A percentile compares a stretch with the other conserved stretches of the same genome.
phyloP scores from a whole-genome alignment of 1,140 invertebrate genomes.

The Tetramorium simillimum region DNA sequence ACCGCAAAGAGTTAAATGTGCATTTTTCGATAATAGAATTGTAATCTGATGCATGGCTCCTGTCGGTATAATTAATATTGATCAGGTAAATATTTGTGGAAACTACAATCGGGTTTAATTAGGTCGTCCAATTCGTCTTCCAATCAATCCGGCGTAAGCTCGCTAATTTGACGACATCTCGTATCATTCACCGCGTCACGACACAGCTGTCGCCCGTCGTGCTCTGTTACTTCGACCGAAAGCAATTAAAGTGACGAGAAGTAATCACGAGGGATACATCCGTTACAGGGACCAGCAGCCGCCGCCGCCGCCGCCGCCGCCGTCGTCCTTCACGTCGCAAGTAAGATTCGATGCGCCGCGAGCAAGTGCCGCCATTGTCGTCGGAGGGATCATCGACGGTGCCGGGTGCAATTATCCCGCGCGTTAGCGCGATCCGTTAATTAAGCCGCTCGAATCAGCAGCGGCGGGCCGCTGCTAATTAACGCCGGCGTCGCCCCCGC shows the following conservation, averaged over 20 bases:
- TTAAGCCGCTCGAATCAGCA: slow-evolving; percentile 41
- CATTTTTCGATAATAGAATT: neutral
- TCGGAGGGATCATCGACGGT: neutral
- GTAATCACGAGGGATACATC: slow-evolving; percentile 11
- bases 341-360: neutral
- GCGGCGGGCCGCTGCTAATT: slow-evolving; percentile 25
- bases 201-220: neutral
- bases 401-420: slow-evolving; percentile 33
- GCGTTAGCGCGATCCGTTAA: slow-evolving; percentile 47
- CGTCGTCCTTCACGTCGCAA: neutral
- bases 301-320: neutral
- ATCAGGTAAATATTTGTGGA: neutral
- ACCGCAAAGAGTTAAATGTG: neutral
- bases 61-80: neutral
- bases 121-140: neutral
- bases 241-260: slow-evolving; percentile 21
- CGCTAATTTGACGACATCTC: neutral
- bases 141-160: neutral
- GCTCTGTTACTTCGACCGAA: neutral
- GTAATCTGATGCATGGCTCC: neutral
- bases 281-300: neutral
- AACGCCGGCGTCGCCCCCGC: neutral
- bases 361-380: slow-evolving; percentile 3
- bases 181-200: neutral
- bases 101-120: neutral